These are phyloP conservation scores for Microtus oregoni DNA, from an alignment of 2,113 vertebrate species.

Conservation along the genomic window DNA sequence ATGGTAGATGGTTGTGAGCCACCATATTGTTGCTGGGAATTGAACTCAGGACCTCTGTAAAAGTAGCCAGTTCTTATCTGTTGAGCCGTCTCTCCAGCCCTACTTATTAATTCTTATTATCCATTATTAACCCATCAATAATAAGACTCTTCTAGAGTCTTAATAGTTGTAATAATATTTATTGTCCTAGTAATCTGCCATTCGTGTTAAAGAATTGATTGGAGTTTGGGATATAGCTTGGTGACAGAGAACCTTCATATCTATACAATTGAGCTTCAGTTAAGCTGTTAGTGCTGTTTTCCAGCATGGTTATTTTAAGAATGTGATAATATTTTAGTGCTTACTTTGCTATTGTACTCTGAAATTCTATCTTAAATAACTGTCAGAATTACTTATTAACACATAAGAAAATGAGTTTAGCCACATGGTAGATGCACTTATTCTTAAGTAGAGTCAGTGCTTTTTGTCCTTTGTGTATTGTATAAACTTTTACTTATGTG, in stretches of 20 bases:
- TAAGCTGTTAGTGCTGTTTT: background rate
- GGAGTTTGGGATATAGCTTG: background rate
- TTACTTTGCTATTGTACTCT: constrained; percentile 42
- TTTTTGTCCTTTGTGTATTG: constrained; percentile 57
- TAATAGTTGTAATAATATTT: background rate
- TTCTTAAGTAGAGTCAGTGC: constrained; percentile 34
- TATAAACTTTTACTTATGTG: background rate
- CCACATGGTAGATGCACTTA: background rate
- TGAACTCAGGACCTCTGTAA: background rate
- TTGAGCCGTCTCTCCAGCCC: background rate
- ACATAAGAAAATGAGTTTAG: constrained; percentile 21
- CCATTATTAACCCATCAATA: background rate
- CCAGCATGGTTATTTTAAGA: constrained; percentile 36
- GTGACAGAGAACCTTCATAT: background rate
- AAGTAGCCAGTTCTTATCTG: background rate
- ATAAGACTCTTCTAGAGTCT: background rate
- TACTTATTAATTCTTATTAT: background rate
- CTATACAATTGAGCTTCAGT: background rate
- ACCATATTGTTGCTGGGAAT: background rate
- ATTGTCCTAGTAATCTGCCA: background rate
- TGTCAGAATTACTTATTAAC: constrained; percentile 46
- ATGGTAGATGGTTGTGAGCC: background rate
- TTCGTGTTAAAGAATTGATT: constrained; percentile 33
- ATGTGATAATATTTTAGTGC: constrained; percentile 26
- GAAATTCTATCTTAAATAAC: constrained; percentile 54